Conservation (phyloP, 2,888 invertebrate genomes). For the Globia sparganii region DNA sequence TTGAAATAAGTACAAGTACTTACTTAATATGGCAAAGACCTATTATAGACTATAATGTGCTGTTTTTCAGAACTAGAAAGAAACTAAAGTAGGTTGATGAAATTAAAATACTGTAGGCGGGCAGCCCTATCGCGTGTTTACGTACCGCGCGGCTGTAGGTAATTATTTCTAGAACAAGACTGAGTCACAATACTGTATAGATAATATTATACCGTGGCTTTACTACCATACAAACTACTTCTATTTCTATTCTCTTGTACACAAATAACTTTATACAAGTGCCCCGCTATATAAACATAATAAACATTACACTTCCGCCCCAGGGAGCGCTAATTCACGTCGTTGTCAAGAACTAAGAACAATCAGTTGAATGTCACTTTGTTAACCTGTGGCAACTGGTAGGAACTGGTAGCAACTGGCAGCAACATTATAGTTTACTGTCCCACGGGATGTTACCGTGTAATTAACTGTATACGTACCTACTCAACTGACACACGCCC, state of each 20-base stretch:
- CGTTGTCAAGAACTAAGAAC: constrained; percentile 40
- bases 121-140: too few relatives aligned
- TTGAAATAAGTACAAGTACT: too few relatives aligned
- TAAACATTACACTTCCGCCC: constrained; percentile 2
- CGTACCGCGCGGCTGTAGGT: too few relatives aligned
- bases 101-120: too few relatives aligned
- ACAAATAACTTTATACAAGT: constrained; percentile 17
- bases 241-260: constrained; percentile 9
- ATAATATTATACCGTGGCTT: too few relatives aligned
- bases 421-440: constrained; percentile 65
- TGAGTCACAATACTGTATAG: too few relatives aligned
- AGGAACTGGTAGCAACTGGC: constrained; percentile 8
- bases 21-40: too few relatives aligned
- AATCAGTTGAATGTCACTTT: constrained; percentile 37
- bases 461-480: constrained; percentile 39
- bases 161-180: too few relatives aligned
- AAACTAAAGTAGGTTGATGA: too few relatives aligned
- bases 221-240: neutral
- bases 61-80: too few relatives aligned
- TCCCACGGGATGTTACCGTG: constrained; percentile 28
- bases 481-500: constrained; percentile 21
- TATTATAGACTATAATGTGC: too few relatives aligned
- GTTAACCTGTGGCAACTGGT: constrained; percentile 29
- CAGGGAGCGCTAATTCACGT: constrained; percentile 7
- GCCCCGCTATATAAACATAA: neutral